A percentile compares a stretch with the other conserved stretches of the same genome.
These are phyloP conservation scores for Peromyscus melanophrys DNA, from an alignment of 2,797 vertebrate genomes.

Conservation along the genomic window DNA sequence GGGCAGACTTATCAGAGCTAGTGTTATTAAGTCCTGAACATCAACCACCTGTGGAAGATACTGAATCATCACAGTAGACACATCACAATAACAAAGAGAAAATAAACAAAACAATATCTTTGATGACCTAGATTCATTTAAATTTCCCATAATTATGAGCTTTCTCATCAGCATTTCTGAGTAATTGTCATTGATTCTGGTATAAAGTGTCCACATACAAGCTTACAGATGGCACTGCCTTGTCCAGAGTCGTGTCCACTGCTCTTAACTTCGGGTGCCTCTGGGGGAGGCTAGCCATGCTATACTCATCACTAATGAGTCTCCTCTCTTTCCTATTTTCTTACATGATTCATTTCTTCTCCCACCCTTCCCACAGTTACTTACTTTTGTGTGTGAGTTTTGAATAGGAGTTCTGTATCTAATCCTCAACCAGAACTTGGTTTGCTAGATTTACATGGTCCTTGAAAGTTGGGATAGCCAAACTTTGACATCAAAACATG, in stretches of 20 bases:
- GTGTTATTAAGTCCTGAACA: slow-evolving; percentile 64
- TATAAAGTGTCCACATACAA: slow-evolving; percentile 80
- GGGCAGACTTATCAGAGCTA: slow-evolving; percentile 67
- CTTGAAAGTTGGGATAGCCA: not conserved
- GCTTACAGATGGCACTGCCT: slow-evolving; percentile 85
- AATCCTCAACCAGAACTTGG: not conserved
- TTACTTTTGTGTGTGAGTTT: slow-evolving; percentile 79
- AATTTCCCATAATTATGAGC: slow-evolving; percentile 81
- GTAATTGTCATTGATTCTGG: slow-evolving; percentile 77
- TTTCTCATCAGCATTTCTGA: slow-evolving; percentile 85
- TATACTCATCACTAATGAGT: slow-evolving; percentile 85
- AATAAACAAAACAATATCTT: slow-evolving; percentile 27
- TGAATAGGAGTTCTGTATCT: slow-evolving; percentile 29
- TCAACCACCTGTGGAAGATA: slow-evolving; percentile 67
- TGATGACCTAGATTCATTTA: slow-evolving; percentile 76
- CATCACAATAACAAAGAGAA: slow-evolving; percentile 67
- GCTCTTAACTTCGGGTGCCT: slow-evolving; percentile 85
- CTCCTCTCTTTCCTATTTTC: slow-evolving; percentile 82
- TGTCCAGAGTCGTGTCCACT: slow-evolving; percentile 84
- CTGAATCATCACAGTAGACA: slow-evolving; percentile 42
- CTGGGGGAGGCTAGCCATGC: slow-evolving; percentile 86
- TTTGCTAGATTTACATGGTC: not conserved
- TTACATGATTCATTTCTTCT: slow-evolving; percentile 76
- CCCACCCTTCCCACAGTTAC: not conserved
- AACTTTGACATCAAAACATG: not conserved